phyloP scores from a whole-genome alignment of 2,113 vertebrate genomes.

The Illadopsis cleaveri region DNA sequence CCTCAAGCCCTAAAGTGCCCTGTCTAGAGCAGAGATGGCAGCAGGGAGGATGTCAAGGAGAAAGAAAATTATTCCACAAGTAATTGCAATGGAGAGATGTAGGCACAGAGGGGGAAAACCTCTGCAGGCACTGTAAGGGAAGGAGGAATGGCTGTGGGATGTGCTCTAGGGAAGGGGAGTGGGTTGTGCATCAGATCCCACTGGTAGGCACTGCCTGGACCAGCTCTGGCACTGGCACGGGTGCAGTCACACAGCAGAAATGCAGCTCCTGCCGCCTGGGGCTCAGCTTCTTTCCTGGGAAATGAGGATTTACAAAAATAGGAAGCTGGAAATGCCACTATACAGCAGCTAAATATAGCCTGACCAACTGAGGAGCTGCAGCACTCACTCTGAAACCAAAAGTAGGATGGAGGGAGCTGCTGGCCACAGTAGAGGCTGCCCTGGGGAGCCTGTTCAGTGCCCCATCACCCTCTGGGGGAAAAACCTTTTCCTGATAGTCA shows the following conservation, averaged over 20 bases:
- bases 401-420: neutral
- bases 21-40: neutral
- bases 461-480: neutral
- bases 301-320: slow-evolving; percentile 37
- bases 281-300: slow-evolving; percentile 9
- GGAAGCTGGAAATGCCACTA: slow-evolving; percentile 52
- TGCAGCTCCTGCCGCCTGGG: neutral
- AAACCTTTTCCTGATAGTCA: neutral
- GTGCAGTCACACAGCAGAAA: neutral
- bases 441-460: neutral
- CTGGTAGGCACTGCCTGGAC: neutral
- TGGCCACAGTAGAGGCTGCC: neutral
- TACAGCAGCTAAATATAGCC: slow-evolving; percentile 56
- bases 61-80: neutral
- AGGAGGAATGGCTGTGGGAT: neutral
- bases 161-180: neutral
- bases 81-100: neutral
- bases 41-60: neutral
- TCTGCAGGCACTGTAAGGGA: neutral
- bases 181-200: neutral
- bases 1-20: accelerated
- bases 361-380: neutral
- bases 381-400: neutral
- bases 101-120: neutral
- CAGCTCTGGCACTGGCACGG: accelerated